Evolutionary conservation across 2,113 vertebrate species (phyloP).

Genomic region (Ochotona curzoniae): DNA sequence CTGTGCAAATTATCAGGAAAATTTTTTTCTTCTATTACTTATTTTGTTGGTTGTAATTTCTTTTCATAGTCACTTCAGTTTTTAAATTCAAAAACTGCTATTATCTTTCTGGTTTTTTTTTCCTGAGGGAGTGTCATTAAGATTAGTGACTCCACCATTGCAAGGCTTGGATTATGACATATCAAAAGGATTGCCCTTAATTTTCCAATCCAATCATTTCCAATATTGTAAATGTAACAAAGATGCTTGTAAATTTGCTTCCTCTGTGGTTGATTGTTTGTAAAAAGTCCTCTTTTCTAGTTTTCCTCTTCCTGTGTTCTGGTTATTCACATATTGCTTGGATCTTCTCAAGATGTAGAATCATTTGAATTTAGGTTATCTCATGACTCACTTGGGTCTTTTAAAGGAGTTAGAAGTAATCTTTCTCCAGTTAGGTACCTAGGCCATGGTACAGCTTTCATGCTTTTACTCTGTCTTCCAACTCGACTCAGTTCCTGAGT

Average conservation of each 20-base stretch:
- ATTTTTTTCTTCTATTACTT: background rate
- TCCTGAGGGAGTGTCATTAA: background rate
- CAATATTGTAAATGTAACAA: background rate
- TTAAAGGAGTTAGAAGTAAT: background rate
- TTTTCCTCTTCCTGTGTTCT: background rate
- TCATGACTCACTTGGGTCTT: background rate
- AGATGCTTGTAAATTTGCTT: background rate
- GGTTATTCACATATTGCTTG: background rate
- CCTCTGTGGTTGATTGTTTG: background rate
- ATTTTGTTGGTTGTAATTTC: background rate
- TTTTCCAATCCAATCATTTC: background rate
- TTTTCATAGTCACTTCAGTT: background rate
- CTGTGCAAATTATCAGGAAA: background rate
- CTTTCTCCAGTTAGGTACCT: background rate
- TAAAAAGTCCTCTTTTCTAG: background rate
- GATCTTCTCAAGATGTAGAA: background rate
- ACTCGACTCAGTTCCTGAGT: background rate
- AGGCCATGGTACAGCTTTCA: background rate
- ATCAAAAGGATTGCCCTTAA: background rate
- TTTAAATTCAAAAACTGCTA: background rate
- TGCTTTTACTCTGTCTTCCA: background rate
- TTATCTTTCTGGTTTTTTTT: background rate
- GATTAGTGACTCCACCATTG: background rate
- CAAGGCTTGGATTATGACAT: background rate
- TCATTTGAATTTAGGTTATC: background rate